phyloP scores from a whole-genome alignment of 2,888 invertebrate species.

The Labia minor region DNA sequence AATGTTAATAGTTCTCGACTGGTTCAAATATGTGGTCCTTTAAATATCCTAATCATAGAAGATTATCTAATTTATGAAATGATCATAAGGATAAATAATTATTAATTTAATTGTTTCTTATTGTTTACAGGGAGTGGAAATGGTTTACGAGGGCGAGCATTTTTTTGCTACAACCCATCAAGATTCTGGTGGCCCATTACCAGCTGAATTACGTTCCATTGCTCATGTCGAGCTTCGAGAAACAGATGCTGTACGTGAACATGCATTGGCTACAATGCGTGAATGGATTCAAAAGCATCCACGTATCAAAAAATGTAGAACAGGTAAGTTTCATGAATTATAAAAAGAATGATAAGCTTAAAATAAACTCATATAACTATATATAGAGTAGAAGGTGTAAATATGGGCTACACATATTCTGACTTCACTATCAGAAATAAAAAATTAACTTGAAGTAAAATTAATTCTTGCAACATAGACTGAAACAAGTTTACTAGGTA shows the following conservation, averaged over 20 bases:
- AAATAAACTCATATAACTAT: neutral
- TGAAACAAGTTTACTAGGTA: too few relatives aligned
- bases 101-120: neutral
- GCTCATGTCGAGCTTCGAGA: slow-evolving; percentile 69
- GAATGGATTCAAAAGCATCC: slow-evolving; percentile 77
- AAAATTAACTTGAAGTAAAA: too few relatives aligned
- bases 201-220: slow-evolving; percentile 46
- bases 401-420: too few relatives aligned
- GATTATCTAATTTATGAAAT: too few relatives aligned
- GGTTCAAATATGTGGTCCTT: too few relatives aligned
- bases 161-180: slow-evolving; percentile 13
- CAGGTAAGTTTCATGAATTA: slow-evolving; percentile 43
- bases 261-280: slow-evolving; percentile 64
- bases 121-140: neutral
- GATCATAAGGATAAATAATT: too few relatives aligned
- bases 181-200: slow-evolving; percentile 35
- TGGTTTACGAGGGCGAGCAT: neutral
- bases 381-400: too few relatives aligned
- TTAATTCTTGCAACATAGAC: too few relatives aligned
- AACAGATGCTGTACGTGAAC: slow-evolving; percentile 60
- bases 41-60: too few relatives aligned
- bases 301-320: slow-evolving; percentile 67
- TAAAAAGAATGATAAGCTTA: too few relatives aligned
- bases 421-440: too few relatives aligned
- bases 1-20: too few relatives aligned